phyloP scores from a whole-genome alignment of 2,113 vertebrate species.

The Phylloscopus whistleri region DNA sequence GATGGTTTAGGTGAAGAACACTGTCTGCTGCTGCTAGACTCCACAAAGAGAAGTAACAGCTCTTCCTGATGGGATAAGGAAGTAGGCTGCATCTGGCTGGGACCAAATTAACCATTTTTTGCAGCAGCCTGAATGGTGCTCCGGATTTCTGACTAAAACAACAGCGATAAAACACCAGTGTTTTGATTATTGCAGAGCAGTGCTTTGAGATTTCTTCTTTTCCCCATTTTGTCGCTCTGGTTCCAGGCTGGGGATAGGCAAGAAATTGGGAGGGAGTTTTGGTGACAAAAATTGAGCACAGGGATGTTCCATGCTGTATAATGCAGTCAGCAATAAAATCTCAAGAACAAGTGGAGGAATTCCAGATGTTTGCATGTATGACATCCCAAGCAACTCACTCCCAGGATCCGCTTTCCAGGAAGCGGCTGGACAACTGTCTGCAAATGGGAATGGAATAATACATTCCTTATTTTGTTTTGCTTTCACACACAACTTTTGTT shows the following conservation, averaged over 20 bases:
- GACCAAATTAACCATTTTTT: neutral
- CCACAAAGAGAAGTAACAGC: neutral
- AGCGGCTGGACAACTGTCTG: neutral
- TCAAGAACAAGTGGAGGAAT: neutral
- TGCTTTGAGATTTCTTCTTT: neutral
- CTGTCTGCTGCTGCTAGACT: neutral
- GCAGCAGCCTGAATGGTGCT: neutral
- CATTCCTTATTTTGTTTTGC: neutral
- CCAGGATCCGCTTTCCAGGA: neutral
- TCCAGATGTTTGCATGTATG: neutral
- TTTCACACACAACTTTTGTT: neutral
- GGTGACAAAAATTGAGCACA: neutral
- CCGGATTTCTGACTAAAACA: neutral
- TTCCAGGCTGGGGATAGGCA: neutral
- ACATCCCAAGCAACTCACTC: neutral
- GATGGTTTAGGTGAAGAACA: neutral
- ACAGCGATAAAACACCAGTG: neutral
- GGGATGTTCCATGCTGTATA: neutral
- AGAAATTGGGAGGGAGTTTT: neutral
- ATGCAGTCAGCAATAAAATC: neutral
- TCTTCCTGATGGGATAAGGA: neutral
- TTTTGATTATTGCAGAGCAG: neutral
- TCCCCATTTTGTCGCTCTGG: neutral
- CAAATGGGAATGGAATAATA: neutral
- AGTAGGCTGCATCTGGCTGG: neutral